These are phyloP conservation scores for Neoaliturus tenellus DNA, from an alignment of 2,888 invertebrate genomes.

Conservation along the genomic window DNA sequence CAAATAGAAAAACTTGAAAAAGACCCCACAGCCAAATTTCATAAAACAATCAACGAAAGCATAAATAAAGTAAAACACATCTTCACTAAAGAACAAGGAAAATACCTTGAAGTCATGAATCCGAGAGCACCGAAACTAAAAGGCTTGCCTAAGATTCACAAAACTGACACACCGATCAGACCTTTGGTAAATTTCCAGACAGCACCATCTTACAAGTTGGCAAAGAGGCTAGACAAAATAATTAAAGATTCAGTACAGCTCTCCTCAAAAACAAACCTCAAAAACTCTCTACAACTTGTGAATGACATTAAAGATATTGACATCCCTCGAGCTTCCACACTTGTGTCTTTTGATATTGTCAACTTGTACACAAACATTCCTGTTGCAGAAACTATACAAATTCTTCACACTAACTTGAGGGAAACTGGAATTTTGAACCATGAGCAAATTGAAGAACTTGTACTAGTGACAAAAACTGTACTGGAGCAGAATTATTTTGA, in stretches of 20 bases:
- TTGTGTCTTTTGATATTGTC: background rate
- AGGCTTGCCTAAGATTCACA: background rate
- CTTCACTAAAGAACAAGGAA: background rate
- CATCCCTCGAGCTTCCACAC: background rate
- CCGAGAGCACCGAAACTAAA: background rate
- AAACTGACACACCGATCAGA: background rate
- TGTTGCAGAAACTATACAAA: background rate
- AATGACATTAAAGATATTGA: background rate
- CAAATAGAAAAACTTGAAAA: background rate
- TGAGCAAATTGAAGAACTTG: constrained; percentile 8
- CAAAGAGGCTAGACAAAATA: background rate
- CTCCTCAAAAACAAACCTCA: background rate
- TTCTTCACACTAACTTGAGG: background rate
- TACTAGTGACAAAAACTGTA: background rate
- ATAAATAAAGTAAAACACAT: background rate
- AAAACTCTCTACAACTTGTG: background rate
- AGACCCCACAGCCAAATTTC: background rate
- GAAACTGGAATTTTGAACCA: background rate
- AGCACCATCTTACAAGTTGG: background rate
- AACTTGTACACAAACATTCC: background rate
- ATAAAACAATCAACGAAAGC: background rate
- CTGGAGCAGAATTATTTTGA: constrained; percentile 12
- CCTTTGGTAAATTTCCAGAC: background rate
- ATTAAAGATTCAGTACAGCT: background rate
- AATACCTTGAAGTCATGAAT: background rate